phyloP scores from a whole-genome alignment of 2,888 invertebrate species.

The Podotricha telesiphe region DNA sequence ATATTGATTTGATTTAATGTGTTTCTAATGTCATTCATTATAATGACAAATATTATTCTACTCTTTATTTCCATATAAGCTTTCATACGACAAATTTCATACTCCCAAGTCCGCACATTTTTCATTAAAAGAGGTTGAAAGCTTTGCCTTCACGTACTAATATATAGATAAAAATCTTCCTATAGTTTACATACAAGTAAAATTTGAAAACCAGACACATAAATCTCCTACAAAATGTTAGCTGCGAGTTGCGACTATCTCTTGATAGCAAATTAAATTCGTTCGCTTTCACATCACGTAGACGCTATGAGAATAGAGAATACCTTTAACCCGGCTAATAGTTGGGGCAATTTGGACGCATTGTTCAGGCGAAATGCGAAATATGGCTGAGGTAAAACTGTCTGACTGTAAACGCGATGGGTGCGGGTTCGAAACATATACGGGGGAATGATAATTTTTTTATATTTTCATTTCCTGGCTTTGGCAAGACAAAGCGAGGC shows the following conservation, averaged over 20 bases:
- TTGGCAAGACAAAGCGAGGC: no score
- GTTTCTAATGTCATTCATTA: no score
- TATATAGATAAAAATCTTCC: not conserved
- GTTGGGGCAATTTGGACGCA: constrained; percentile 18
- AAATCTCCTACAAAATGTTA: constrained; percentile 29
- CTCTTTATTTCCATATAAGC: no score
- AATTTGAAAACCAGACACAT: constrained; percentile 26
- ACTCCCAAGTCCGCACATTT: no score
- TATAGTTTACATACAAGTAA: not conserved
- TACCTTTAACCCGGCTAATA: constrained; percentile 14
- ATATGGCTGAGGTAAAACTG: not conserved
- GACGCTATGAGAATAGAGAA: constrained; percentile 17
- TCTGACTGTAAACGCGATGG: no score
- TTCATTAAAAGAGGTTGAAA: not conserved
- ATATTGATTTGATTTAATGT: no score
- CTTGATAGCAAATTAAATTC: constrained; percentile 32
- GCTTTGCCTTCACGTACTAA: not conserved
- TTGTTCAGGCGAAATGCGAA: constrained; percentile 9
- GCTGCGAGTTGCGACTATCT: constrained; percentile 17
- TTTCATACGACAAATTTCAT: no score
- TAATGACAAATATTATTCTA: no score
- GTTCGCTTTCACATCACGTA: constrained; percentile 34
- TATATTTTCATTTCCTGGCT: no score
- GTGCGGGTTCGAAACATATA: no score
- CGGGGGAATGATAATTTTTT: no score